Evolutionary conservation across 2,113 vertebrate genomes (phyloP), one percentile per base, ranked within the genome.

Genomic region (Rutilus rutilus): DNA sequence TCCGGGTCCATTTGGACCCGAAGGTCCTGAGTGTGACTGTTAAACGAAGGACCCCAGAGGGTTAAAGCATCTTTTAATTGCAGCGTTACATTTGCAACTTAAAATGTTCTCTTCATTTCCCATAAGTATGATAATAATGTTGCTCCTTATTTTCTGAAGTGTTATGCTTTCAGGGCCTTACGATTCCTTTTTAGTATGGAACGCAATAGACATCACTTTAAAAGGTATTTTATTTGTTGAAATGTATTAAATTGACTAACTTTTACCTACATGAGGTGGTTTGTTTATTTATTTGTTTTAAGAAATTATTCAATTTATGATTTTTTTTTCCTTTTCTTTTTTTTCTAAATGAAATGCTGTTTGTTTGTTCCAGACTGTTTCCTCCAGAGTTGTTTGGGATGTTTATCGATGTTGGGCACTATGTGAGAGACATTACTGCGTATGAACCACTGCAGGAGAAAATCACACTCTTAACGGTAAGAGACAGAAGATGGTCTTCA

Each of bases 171-270:
- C 89, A 95, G 96, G 92, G 94, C 95, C 11, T 93, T 98, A 78
- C 95, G 96, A n/a, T 98, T 98, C 93, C 95, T 98, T 87, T 98
- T 97, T 88, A 97, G 96, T 76, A 94, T 97, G 93, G 97, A 99
- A 95, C 96, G 96, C 92, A 97, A 97, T 92, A 90, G 93, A 85
- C 94, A 95, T 87, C 93, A 96, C 60, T 99, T 99, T 89, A 97
- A 97, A 94, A 97, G 96, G 96, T 98, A 94, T 36, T 60, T 80
- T 42, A 15, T 23, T 23, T 77, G 3, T 50, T 33, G 30, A 23
- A 67, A 36, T 65, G 2, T 7, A 65, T 64, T 27, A 27, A 2
- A 14, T 64, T 64, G 8, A 42, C 42, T 9, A 9, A 42, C 11
- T 10, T 79, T 11, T 25, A 76, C 33, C n/a, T n/a, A 25, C n/a